Evolutionary conservation across 2,113 vertebrate genomes (phyloP).

Genomic region (Otus sunia): DNA sequence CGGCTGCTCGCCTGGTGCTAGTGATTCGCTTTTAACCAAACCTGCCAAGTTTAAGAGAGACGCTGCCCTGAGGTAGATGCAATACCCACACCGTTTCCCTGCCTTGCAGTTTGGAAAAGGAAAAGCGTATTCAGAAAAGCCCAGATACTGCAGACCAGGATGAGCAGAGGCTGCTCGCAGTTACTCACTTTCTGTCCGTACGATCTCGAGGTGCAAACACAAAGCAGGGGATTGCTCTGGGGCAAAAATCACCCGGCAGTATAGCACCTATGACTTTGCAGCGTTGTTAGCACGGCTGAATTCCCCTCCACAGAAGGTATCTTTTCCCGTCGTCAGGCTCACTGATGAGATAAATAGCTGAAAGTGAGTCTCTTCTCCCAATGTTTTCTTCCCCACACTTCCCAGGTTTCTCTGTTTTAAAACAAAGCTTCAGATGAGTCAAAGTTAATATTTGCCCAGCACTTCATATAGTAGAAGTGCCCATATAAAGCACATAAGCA

Average conservation of each 20-base stretch:
- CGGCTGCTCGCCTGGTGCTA: rapidly evolving
- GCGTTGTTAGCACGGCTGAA: not conserved
- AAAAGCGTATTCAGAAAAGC: not conserved
- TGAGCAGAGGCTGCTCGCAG: not conserved
- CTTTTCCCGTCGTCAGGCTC: not conserved
- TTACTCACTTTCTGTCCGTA: not conserved
- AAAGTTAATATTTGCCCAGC: conserved; percentile 13
- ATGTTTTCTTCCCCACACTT: not conserved
- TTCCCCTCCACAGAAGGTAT: not conserved
- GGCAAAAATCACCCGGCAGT: not conserved
- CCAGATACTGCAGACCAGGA: not conserved
- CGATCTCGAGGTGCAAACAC: not conserved
- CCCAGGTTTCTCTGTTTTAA: not conserved
- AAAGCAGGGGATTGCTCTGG: not conserved
- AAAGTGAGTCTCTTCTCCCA: not conserved
- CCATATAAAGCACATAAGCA: not conserved
- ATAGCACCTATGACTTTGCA: not conserved
- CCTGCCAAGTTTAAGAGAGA: not conserved
- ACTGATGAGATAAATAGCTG: not conserved
- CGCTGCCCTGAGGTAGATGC: not conserved
- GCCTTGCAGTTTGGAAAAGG: not conserved
- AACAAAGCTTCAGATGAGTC: not conserved
- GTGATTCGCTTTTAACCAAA: not conserved
- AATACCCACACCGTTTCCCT: not conserved
- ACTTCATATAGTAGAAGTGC: not conserved